Base-by-base conservation (phyloP, 1,140 invertebrate genomes). In the Globodera rostochiensis region DNA sequence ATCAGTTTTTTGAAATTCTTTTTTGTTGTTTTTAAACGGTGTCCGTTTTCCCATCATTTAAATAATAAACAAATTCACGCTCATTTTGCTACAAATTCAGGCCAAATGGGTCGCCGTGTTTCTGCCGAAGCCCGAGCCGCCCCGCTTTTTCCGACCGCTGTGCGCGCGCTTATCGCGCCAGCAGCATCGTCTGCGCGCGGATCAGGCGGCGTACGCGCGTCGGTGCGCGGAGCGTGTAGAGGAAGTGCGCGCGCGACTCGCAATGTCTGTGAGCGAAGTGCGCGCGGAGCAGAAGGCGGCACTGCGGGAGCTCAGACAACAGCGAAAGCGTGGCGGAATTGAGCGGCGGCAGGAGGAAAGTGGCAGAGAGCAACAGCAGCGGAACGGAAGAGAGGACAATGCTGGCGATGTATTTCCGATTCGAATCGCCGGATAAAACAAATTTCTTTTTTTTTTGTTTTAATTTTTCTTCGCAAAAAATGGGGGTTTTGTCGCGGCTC, bases 41-140 rank as follows among this genome's bases (percentile, higher is more conserved):
- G 36, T 36, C 36, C 36, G 3, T 36, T 25, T 36, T 36, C 36
- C 36, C 36, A 36, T 36, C 0, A 36, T 36, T 36, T 36, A 36
- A 36, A 36, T 36, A 36, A 3, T 36, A 0, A 36, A 36, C 36
- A 36, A 36, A 36, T 36, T 36, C 36, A 1, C 36, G 36, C 36
- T 36, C 36, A 36, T 36, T 36, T 36, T 36, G 0, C 11, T 19
- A 6, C 57, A 64, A 64, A 64, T 64, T 19, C 19, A 69, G 46
- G 70, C 46, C 3, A 78, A 78, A 78, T 78, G 77, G 77, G 19
- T 50, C 1, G 50, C 47, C 19, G 60, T n/a, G 50, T 78, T 78
- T 69, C 25, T 78, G 64, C 77, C 77, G n/a, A 78, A 50, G 64
- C 77, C 77, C 8, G 77, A 78, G 70, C 77, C 77, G 46, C 77